Percentiles rank a stretch among this genome's conserved stretches.
These are phyloP conservation scores for Cantharis nigra DNA, from an alignment of 2,888 invertebrate genomes.

Conservation along the genomic window DNA sequence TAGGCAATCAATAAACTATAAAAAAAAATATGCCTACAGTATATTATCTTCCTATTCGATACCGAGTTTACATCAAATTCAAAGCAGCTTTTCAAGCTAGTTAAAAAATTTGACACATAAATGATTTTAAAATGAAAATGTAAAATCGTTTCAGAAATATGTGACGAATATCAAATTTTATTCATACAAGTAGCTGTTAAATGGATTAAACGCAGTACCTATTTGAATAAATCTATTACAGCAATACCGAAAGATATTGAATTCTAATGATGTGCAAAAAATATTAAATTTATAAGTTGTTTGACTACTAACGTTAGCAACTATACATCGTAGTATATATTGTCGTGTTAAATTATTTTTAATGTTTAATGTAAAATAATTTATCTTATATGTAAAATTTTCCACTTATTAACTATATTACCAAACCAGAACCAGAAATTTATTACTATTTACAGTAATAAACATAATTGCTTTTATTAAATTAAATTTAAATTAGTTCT, in stretches of 20 bases:
- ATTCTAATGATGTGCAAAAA: neutral
- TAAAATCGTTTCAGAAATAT: slow-evolving; percentile 12
- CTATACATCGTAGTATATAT: no score
- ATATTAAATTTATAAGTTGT: neutral
- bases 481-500: neutral
- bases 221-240: slow-evolving; percentile 3
- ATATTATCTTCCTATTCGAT: neutral
- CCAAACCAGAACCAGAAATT: neutral
- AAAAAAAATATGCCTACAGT: slow-evolving; percentile 7
- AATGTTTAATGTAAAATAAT: neutral
- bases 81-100: slow-evolving; percentile 10
- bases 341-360: neutral
- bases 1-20: slow-evolving; percentile 17
- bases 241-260: neutral
- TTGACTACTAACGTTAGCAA: neutral
- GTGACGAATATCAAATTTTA: slow-evolving; percentile 17
- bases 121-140: slow-evolving; percentile 8
- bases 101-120: slow-evolving; percentile 15
- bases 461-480: neutral
- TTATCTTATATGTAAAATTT: neutral
- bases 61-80: slow-evolving; percentile 16
- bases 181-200: slow-evolving; percentile 10
- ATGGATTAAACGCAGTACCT: slow-evolving; percentile 2
- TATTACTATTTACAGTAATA: neutral
- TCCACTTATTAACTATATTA: neutral